Base-by-base conservation (phyloP, 2,113 vertebrate genomes). In the Pelmatolapia mariae region DNA sequence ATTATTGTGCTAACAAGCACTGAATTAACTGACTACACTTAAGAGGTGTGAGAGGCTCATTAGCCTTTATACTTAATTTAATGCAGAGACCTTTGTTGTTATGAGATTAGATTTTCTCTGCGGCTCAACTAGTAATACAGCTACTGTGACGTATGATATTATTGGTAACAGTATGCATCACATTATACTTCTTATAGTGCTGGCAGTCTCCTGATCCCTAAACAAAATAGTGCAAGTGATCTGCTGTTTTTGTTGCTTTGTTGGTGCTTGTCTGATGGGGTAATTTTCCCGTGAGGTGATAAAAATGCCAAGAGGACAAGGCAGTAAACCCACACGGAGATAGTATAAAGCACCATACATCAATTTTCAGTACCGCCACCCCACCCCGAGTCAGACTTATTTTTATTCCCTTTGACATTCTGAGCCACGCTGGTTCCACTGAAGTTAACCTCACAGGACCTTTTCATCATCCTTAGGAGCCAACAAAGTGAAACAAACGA, bases 401-500 rank as follows among this genome's bases (percentile, higher is more conserved):
- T 90, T 85, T 86, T 81, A 89, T 92, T 90, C 82, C 40, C 80
- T 73, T n/a, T 89, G 91, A 91, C 86, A 89, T 33, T 71, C 57
- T 12, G 80, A 80, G 76, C 66, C 78, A 18, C 31, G 33, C 31
- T 24, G 78, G 45, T 33, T 79, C 83, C 83, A 47, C 52, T 80
- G 63, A 71, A 33, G 83, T 91, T 89, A 92, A 92, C 88, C 91
- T 90, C 81, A 29, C 1, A 33, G 54, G 81, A 85, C 81, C 56
- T 68, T 87, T 87, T 88, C 86, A 89, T 91, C 89, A 66, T 85
- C 86, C 86, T 63, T 31, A 83, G 82, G 47, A 92, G 81, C 24
- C 82, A 79, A 63, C 83, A 89, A 85, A 93, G 59, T 90, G 89
- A 93, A 91, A 94, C 93, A 92, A 94, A 91, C 40, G 54, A 66